These are phyloP conservation scores for Heliconius sara DNA, from an alignment of 2,888 invertebrate species.

Conservation along the genomic window DNA sequence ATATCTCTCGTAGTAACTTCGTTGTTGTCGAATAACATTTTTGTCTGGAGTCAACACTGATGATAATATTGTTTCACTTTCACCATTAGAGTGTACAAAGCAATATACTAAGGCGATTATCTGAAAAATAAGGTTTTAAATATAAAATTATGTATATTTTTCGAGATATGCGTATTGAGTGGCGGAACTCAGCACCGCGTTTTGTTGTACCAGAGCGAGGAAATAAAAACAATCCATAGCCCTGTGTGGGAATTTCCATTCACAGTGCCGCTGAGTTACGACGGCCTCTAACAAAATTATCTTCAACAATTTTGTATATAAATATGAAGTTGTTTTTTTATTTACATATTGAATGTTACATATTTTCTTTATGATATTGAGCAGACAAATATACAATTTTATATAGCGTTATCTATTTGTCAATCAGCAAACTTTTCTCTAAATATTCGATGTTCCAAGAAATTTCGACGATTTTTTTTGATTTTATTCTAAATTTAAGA, in stretches of 20 bases:
- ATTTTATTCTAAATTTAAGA: no score
- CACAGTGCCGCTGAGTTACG: no score
- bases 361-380: no score
- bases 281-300: background rate
- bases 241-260: no score
- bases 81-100: conserved; percentile 52
- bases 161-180: background rate
- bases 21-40: conserved; percentile 59
- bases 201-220: background rate
- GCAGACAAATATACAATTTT: no score
- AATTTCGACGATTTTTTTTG: background rate
- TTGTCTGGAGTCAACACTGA: conserved; percentile 53
- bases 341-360: no score
- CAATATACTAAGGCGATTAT: conserved; percentile 52
- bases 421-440: background rate
- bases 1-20: conserved; percentile 74
- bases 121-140: conserved; percentile 59
- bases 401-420: background rate
- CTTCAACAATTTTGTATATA: background rate
- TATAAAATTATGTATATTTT: background rate
- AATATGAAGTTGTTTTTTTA: background rate
- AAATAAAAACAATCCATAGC: no score
- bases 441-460: background rate
- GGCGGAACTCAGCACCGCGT: background rate
- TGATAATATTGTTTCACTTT: conserved; percentile 67